Base-by-base conservation (phyloP, 1,140 invertebrate species). In the Caenorhabditis tropicalis region DNA sequence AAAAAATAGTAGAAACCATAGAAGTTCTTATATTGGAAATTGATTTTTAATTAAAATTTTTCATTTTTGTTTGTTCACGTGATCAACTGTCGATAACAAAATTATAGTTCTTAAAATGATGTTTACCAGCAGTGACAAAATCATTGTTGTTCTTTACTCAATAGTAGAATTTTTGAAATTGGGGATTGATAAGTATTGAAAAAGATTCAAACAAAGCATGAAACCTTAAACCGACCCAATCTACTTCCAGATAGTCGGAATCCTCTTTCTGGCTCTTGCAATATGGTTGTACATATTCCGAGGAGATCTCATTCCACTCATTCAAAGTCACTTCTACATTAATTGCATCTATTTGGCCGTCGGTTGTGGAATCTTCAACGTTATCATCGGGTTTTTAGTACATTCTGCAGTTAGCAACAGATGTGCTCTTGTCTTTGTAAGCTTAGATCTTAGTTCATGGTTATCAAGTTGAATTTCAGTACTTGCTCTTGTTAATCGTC, bases 311-410 rank as follows among this genome's bases (percentile, higher is more conserved):
- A 74, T 74, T 24, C 65, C 65, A 1, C 65, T 74, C 19, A 74
- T 74, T 46, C 65, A 46, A 74, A 74, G 65, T 24, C 36, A 74
- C 16, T 74, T 74, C 65, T 74, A 74, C 65, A n/a, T 74, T n/a
- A 24, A 74, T 21, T 43, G 29, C n/a, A 74, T 74, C 16, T 74
- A 46, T n/a, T 12, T 74, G 5, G 65, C 65, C 43, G 65, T 74
- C 2, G 36, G 29, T 12, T 74, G 65, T 24, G 65, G 65, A 74
- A 31, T 74, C 10, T 39, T 46, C 1, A 74, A 74, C 29, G 36
- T 74, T 3, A 46, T 74, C 16, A 74, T 74, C 12, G 65, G 65
- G 43, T 74, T 74, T 12, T 24, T 74, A 15, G 65, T 74, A 5
- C 65, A 74, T n/a, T 74, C 65, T 2, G 65, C 65, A 0, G 36